Percentiles rank a stretch among this genome's conserved stretches.
Conservation (phyloP, 2,888 invertebrate species). For the Dasypolia templi region DNA sequence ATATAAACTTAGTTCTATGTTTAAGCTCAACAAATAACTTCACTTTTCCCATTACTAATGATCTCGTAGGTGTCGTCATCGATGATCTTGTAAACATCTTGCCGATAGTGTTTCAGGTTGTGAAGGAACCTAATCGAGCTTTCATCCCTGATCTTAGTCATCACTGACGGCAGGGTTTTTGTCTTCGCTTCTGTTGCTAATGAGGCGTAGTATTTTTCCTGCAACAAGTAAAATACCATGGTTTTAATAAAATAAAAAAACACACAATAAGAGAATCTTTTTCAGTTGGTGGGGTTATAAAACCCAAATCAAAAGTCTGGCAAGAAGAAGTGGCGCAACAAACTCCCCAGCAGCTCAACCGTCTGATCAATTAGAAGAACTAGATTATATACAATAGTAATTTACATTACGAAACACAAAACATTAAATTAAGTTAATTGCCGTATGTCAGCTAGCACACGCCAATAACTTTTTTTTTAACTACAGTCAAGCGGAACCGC, state of each 20-base stretch:
- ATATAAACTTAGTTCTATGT: conserved; percentile 33
- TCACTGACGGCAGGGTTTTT: conserved; percentile 91
- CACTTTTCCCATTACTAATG: conserved; percentile 84
- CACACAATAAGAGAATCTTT: neutral
- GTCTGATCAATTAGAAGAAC: too few species aligned
- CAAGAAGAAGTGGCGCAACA: too few species aligned
- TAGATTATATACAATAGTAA: too few species aligned
- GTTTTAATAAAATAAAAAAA: neutral
- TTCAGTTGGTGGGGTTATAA: neutral
- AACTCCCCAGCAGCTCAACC: too few species aligned
- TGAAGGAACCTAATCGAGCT: conserved; percentile 91
- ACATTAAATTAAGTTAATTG: too few species aligned
- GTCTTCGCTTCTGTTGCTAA: conserved; percentile 92
- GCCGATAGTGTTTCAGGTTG: conserved; percentile 92
- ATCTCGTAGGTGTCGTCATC: conserved; percentile 91
- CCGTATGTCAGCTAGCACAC: too few species aligned
- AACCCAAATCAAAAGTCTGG: too few species aligned
- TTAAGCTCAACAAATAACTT: conserved; percentile 85
- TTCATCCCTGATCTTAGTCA: conserved; percentile 92
- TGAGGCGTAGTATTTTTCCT: conserved; percentile 93
- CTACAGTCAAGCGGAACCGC: too few species aligned
- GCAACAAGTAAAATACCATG: conserved; percentile 72
- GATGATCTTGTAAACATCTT: conserved; percentile 92
- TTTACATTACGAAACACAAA: too few species aligned
- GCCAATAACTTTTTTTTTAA: too few species aligned